Evolutionary conservation across 2,797 vertebrate genomes (phyloP).

Genomic region (Craterocephalus amniculus): DNA sequence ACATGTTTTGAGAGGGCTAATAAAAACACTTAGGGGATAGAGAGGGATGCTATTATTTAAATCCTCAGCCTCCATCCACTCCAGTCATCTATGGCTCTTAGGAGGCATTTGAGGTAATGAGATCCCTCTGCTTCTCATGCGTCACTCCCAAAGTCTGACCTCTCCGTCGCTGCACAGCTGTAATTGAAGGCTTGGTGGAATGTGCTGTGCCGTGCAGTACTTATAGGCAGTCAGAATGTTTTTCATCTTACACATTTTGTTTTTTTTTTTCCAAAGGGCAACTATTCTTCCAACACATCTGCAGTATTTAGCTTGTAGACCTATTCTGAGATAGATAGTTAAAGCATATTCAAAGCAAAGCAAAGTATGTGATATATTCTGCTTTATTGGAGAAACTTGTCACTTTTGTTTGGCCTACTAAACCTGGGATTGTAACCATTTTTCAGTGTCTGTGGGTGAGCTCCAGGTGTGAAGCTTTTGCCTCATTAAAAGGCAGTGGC

Average conservation of each 20-base stretch:
- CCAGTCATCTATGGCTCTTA: conserved; percentile 57
- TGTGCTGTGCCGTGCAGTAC: conserved; percentile 38
- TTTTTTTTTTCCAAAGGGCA: conserved; percentile 5
- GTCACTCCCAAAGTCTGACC: conserved; percentile 69
- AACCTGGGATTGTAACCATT: neutral
- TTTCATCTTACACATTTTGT: conserved; percentile 12
- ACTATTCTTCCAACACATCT: conserved; percentile 12
- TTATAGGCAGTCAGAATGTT: conserved; percentile 55
- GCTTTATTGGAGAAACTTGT: neutral
- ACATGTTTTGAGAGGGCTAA: conserved; percentile 42
- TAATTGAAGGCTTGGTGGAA: conserved; percentile 73
- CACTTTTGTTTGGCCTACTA: neutral
- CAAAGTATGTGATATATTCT: conserved; percentile 7
- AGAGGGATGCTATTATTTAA: conserved; percentile 63
- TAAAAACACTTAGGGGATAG: conserved; percentile 48
- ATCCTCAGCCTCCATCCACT: conserved; percentile 56
- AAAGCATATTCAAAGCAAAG: neutral
- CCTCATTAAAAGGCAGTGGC: neutral
- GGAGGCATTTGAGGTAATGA: conserved; percentile 75
- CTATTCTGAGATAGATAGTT: neutral
- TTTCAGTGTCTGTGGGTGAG: neutral
- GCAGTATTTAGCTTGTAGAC: neutral
- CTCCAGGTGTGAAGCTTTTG: neutral
- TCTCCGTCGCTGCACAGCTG: conserved; percentile 62
- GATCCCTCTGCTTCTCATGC: conserved; percentile 67